A percentile compares a stretch with the other conserved stretches of the same genome.
These are phyloP conservation scores for Lucifuga dentata DNA, from an alignment of 2,113 vertebrate species.

Conservation along the genomic window DNA sequence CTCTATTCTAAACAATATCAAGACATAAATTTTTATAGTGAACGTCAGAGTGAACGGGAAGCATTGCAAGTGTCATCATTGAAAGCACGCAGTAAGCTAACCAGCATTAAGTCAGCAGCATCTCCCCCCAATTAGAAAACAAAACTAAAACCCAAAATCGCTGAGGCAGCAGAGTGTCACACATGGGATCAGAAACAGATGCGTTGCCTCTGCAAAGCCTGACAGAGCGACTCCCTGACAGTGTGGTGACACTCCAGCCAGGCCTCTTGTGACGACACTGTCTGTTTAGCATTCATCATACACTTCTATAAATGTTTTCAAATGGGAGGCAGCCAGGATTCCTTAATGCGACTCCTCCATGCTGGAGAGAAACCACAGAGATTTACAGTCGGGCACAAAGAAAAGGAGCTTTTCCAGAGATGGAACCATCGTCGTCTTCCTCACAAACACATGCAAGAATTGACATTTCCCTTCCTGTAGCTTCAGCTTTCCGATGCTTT, in stretches of 20 bases:
- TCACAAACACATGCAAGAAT: slow-evolving; percentile 12
- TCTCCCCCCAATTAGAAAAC: slow-evolving; percentile 61
- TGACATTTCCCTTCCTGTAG: slow-evolving; percentile 62
- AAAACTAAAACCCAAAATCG: slow-evolving; percentile 52
- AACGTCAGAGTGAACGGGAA: no score
- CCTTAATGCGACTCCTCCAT: slow-evolving; percentile 9
- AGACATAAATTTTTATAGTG: no score
- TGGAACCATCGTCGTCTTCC: slow-evolving; percentile 35
- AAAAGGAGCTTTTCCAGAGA: slow-evolving; percentile 33
- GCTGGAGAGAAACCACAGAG: slow-evolving; percentile 40
- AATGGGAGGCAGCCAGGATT: slow-evolving; percentile 44
- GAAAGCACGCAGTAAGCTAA: slow-evolving; percentile 41
- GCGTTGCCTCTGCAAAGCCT: slow-evolving; percentile 41
- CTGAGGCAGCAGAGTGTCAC: slow-evolving; percentile 67
- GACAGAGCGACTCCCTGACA: slow-evolving; percentile 43
- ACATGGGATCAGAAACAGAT: slow-evolving; percentile 66
- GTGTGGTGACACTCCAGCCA: slow-evolving; percentile 33
- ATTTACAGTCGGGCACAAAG: slow-evolving; percentile 11
- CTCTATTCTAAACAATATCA: no score
- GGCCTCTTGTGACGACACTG: slow-evolving; percentile 29
- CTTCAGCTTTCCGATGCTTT: slow-evolving; percentile 71
- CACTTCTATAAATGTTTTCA: slow-evolving; percentile 55
- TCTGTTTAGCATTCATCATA: slow-evolving; percentile 68
- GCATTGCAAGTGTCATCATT: no score
- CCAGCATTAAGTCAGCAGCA: slow-evolving; percentile 57